Conservation (phyloP, 2,797 vertebrate genomes). For the Periparus ater region DNA sequence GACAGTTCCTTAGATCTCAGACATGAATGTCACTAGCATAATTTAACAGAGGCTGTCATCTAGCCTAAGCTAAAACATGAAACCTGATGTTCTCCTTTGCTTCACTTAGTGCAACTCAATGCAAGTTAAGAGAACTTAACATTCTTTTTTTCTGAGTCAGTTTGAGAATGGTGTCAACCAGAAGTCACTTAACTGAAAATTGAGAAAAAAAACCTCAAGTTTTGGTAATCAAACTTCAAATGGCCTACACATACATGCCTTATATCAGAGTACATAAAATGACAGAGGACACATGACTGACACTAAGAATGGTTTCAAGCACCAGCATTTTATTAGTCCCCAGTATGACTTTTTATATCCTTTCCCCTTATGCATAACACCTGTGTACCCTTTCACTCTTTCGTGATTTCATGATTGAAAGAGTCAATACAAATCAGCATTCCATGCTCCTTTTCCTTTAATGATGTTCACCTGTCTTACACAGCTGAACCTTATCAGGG, state of each 20-base stretch:
- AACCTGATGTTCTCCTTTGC: neutral
- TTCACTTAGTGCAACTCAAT: neutral
- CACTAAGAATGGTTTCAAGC: no score
- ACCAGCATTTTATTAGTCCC: no score
- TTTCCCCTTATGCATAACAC: no score
- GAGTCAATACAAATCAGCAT: no score
- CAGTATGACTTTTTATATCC: no score
- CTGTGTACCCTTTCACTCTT: no score
- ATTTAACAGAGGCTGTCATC: neutral
- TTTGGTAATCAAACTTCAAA: neutral
- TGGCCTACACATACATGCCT: neutral
- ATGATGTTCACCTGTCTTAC: no score
- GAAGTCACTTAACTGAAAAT: neutral
- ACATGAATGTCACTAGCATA: neutral
- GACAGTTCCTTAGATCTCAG: neutral
- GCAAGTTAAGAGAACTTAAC: neutral
- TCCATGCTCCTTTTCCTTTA: no score
- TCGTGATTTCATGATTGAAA: no score
- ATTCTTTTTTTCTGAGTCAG: neutral
- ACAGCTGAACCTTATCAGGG: no score
- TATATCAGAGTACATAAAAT: neutral
- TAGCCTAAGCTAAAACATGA: neutral
- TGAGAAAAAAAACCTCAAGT: neutral
- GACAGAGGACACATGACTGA: no score
- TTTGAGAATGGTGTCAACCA: neutral